Base-by-base conservation (phyloP, 2,113 vertebrate genomes). In the Pipa parva region DNA sequence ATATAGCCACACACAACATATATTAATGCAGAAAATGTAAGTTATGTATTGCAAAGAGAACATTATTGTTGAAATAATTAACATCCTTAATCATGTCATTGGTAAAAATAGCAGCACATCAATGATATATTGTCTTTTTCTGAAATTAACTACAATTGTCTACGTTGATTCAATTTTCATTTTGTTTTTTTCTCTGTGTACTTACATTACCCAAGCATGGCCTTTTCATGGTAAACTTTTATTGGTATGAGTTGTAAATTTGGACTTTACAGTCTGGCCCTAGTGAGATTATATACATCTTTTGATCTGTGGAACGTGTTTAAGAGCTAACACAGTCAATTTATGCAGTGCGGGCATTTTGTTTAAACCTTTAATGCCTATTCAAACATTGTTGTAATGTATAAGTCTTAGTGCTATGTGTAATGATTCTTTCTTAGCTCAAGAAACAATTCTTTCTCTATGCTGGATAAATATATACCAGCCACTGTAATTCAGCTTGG, bases 201-300 rank as follows among this genome's bases (percentile, higher is more conserved):
- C n/a, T 31, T 58, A 73, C 76, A 78, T 75, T 73, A 74, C 76
- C 49, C 58, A 71, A 73, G 42, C 21, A 52, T 71, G 71, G 48
- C 48, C 63, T 25, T 29, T 39, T 50, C n/a, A 33, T 63, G 18
- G 11, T 49, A 37, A 75, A 63, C 63, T 55, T 74, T 71, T 74
- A 58, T 61, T 72, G 60, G 36, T 55, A 52, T 63, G 20, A 36
- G 71, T 73, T 67, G 60, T 76, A 70, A 78, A 63, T 75, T 75
- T 75, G 73, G 77, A 72, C 57, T 73, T 77, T 73, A 80, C 39
- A 70, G 70, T 63, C 56, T 29, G 73, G 74, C 73, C 65, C 56
- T 72, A 70, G 60, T 18, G 54, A 55, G 63, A 74, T 76, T 72
- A 71, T 76, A 74, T 76, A 76, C 45, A 79, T 73, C 62, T 67